Evolutionary conservation across 2,797 vertebrate genomes (phyloP).

Genomic region (Champsocephalus esox): DNA sequence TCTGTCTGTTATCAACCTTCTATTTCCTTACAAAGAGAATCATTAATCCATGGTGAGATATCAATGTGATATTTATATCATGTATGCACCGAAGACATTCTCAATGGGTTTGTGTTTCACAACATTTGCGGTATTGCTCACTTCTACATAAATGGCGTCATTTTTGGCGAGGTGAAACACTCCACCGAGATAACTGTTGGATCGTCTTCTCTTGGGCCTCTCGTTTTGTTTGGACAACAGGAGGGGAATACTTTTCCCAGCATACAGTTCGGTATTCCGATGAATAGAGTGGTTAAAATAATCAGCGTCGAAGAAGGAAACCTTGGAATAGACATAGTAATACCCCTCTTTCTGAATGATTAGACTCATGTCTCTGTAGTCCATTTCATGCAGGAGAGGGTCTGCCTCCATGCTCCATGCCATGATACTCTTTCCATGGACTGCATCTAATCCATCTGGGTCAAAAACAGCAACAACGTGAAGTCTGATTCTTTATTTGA

Average conservation of each 20-base stretch:
- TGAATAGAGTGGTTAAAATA: constrained; percentile 65
- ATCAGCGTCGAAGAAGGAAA: constrained; percentile 40
- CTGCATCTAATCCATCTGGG: constrained; percentile 46
- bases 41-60: background rate
- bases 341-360: constrained; percentile 73
- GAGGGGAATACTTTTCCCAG: constrained; percentile 34
- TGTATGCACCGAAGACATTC: constrained; percentile 82
- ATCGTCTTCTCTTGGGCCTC: fast-evolving
- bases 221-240: constrained; percentile 56
- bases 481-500: background rate
- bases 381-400: constrained; percentile 59
- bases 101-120: constrained; percentile 25
- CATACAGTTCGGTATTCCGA: constrained; percentile 20
- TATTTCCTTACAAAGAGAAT: constrained; percentile 11
- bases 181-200: constrained; percentile 81
- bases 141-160: constrained; percentile 77
- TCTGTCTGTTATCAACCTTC: background rate
- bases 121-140: constrained; percentile 58
- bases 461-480: background rate
- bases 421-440: constrained; percentile 37
- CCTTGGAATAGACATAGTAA: constrained; percentile 84
- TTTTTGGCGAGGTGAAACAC: constrained; percentile 72
- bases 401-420: constrained; percentile 61
- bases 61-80: constrained; percentile 70
- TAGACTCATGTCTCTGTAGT: constrained; percentile 62